Conservation (phyloP, 2,888 invertebrate genomes). For the Nasonovia ribisnigri region DNA sequence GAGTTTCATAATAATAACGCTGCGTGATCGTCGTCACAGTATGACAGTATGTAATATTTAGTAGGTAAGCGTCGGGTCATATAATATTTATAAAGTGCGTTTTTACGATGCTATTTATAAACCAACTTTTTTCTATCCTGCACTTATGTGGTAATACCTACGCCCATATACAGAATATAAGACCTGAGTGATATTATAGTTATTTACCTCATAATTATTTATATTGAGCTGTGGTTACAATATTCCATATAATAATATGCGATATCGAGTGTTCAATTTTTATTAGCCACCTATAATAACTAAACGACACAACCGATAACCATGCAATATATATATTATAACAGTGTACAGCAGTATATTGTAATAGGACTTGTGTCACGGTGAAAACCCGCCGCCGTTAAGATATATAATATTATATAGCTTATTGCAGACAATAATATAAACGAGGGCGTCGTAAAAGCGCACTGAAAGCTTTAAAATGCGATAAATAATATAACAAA, state of each 20-base stretch:
- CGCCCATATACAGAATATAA: background rate
- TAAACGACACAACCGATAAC: background rate
- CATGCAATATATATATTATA: background rate
- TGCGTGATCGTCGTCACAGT: background rate
- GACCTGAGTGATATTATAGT: background rate
- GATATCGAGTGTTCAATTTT: background rate
- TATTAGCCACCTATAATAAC: background rate
- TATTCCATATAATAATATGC: background rate
- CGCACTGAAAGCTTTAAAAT: background rate
- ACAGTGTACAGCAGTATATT: background rate
- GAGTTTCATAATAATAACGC: background rate
- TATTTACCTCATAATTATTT: background rate
- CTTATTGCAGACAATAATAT: background rate
- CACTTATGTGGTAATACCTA: background rate
- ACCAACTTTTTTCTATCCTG: background rate
- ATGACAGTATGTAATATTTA: too few species aligned
- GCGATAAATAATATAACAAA: background rate
- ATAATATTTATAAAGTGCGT: background rate
- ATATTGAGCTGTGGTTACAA: background rate
- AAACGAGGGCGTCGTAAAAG: conserved; percentile 7
- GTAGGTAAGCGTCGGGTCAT: background rate
- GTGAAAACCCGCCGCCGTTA: background rate
- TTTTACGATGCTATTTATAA: background rate
- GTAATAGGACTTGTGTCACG: background rate
- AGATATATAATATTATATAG: conserved; percentile 6